Base-by-base conservation (phyloP, 64 coral and sea anemone genomes). In the Actinia equina region DNA sequence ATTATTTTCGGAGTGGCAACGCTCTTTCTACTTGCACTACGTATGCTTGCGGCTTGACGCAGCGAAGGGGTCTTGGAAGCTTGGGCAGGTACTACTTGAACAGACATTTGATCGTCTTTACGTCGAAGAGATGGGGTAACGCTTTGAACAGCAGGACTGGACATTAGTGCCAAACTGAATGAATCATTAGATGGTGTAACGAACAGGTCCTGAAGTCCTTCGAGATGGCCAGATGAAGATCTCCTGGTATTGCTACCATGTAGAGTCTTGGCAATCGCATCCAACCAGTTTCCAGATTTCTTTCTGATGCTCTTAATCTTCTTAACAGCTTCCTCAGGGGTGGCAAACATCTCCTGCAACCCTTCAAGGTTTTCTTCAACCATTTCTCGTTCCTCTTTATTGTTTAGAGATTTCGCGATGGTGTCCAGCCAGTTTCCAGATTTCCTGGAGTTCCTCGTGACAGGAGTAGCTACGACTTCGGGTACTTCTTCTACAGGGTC, bases 261-360 rank as follows among this genome's bases (percentile, higher is more conserved):
- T 7, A 86, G 45, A 0, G 85, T 51, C 27, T 92, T 92, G 22
- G 90, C 84, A 58, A 92, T 78, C 46, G 44, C 23, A 26, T 85
- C 85, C 51, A 92, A 43, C 90, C 90, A 92, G 77, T 87, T 87
- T 43, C 76, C 84, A 77, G 56, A 15, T 53, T 87, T 87, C 20
- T 87, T n/a, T 25, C 53, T 79, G 16, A 59, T 18, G 11, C 16
- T 26, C 18, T 82, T 62, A 3, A 37, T 58, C 17, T 15, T 64
- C 79, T 60, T 18, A 26, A 52, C 71, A 49, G 58, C 76, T 71
- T 42, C 60, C n/a, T 85, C 84, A 87, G 90, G 90, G 1, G 90
- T 87, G 6, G 59, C 55, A 57, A 92, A 92, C 90, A 92, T 81
- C 87, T 92, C 44, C 52, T 55, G 4, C 17, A 92, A 16, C 27